Evolutionary conservation across 1,140 invertebrate genomes (phyloP).

Genomic region (Cydia pomonella): DNA sequence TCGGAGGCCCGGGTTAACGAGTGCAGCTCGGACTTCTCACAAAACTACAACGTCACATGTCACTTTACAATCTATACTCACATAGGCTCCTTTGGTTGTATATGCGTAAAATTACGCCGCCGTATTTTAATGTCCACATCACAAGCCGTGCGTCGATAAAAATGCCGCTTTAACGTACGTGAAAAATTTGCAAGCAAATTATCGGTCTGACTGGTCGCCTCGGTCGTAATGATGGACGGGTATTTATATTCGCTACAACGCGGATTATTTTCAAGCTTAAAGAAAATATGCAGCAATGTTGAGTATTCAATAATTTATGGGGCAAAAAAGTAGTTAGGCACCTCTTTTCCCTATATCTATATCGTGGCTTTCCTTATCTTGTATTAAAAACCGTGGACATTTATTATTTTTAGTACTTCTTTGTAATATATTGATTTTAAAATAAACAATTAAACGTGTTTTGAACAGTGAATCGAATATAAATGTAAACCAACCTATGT

Average conservation of each 20-base stretch:
- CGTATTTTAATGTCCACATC: constrained; percentile 52
- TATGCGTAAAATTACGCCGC: constrained; percentile 50
- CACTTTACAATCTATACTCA: constrained; percentile 4
- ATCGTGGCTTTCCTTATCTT: no score
- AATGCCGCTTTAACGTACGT: constrained; percentile 17
- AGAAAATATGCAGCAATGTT: background rate
- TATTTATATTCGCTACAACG: background rate
- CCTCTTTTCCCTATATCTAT: no score
- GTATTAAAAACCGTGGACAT: no score
- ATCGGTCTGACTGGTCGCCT: constrained; percentile 14
- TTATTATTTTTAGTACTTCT: no score
- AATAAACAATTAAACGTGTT: no score
- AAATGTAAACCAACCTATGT: no score
- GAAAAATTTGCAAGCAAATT: constrained; percentile 19
- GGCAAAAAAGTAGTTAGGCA: background rate
- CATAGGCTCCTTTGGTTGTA: background rate
- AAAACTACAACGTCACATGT: background rate
- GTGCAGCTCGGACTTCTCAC: constrained; percentile 46
- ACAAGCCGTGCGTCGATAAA: constrained; percentile 34
- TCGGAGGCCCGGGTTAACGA: constrained; percentile 63
- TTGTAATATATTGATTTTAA: no score
- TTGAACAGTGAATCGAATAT: no score
- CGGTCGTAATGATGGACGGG: constrained; percentile 10
- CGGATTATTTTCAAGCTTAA: background rate
- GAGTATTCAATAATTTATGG: background rate